phyloP scores from a whole-genome alignment of 2,113 vertebrate species.

The Dipodomys spectabilis region DNA sequence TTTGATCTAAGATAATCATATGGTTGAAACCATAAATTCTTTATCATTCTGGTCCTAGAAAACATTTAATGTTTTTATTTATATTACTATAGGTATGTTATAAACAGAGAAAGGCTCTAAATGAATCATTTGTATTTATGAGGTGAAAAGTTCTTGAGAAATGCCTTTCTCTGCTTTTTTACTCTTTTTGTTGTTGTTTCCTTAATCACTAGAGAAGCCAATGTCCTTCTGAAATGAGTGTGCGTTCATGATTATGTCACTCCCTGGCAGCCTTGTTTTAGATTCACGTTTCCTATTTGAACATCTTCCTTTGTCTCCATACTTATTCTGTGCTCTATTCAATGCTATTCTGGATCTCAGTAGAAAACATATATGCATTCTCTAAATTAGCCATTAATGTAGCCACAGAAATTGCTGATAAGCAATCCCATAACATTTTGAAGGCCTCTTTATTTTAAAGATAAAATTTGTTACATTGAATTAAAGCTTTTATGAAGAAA shows the following conservation, averaged over 20 bases:
- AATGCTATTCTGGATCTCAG: background rate
- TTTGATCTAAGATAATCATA: too few relatives aligned
- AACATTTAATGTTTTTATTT: background rate
- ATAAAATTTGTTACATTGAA: background rate
- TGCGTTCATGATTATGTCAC: background rate
- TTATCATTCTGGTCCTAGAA: too few relatives aligned
- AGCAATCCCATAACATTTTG: background rate
- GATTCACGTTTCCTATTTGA: background rate
- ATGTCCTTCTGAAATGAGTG: background rate
- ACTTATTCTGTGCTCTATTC: background rate
- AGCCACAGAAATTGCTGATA: background rate
- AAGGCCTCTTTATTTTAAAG: background rate
- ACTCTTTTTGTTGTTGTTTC: background rate
- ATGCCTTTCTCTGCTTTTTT: background rate
- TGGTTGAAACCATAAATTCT: too few relatives aligned
- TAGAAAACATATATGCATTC: background rate
- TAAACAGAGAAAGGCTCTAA: background rate
- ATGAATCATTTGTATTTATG: background rate
- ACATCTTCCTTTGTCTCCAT: background rate
- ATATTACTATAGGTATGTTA: background rate
- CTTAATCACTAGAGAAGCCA: background rate
- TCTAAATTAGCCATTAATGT: background rate
- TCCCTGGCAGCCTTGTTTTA: background rate
- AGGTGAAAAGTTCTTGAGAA: background rate
- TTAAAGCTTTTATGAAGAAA: background rate